Conservation (phyloP, 1,140 invertebrate genomes). For the Drosophila burlai region DNA sequence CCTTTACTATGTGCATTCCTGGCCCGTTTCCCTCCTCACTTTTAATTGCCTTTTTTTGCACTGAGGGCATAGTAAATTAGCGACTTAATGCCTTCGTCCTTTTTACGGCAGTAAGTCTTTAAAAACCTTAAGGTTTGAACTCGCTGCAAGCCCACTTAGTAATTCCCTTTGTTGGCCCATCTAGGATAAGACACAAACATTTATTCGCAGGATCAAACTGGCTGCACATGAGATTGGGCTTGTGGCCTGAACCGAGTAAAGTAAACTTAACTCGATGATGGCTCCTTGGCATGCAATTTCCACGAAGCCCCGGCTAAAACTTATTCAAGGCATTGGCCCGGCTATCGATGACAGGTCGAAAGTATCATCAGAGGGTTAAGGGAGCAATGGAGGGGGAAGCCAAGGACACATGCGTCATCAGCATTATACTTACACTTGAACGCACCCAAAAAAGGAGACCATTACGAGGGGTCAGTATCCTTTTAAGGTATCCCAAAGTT, state of each 20-base stretch:
- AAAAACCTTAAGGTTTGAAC: slow-evolving; percentile 7
- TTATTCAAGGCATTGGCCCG: slow-evolving; percentile 53
- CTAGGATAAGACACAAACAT: slow-evolving; percentile 37
- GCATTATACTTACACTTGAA: slow-evolving; percentile 65
- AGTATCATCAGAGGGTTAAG: slow-evolving; percentile 18
- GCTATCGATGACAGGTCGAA: slow-evolving; percentile 51
- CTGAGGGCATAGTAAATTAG: slow-evolving; percentile 70
- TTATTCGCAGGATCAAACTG: slow-evolving; percentile 42
- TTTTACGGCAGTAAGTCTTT: slow-evolving; percentile 24
- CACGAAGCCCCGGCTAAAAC: slow-evolving; percentile 45
- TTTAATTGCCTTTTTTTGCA: slow-evolving; percentile 18
- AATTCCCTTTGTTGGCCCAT: slow-evolving; percentile 62
- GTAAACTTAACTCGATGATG: slow-evolving; percentile 62
- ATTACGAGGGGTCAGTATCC: slow-evolving; percentile 22
- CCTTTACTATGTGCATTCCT: background rate
- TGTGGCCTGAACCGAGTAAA: slow-evolving; percentile 47
- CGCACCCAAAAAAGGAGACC: slow-evolving; percentile 46
- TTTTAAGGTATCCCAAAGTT: slow-evolving; percentile 6
- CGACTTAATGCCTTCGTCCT: slow-evolving; percentile 33
- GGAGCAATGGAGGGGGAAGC: slow-evolving; percentile 1
- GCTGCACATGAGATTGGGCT: slow-evolving; percentile 48
- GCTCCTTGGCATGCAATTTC: slow-evolving; percentile 62
- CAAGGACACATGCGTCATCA: slow-evolving; percentile 54
- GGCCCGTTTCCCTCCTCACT: background rate
- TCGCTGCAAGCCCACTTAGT: slow-evolving; percentile 43